Percentiles rank a stretch among this genome's conserved stretches.
Conservation (phyloP, 2,888 invertebrate genomes). For the Hyalella azteca region DNA sequence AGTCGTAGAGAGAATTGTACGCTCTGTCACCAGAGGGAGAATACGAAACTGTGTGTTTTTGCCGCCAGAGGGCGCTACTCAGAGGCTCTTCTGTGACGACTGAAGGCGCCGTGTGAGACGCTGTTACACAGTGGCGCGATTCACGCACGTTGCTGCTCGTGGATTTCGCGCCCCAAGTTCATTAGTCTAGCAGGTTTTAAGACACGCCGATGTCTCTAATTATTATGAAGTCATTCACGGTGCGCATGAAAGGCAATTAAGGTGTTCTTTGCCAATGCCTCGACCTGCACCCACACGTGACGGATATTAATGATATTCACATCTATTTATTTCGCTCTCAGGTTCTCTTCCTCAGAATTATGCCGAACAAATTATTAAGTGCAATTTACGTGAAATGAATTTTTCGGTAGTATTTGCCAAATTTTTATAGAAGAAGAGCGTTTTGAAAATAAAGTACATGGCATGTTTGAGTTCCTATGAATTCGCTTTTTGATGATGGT, state of each 20-base stretch:
- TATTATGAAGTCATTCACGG: conserved; percentile 33
- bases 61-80: background rate
- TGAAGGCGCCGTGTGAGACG: background rate
- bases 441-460: conserved; percentile 23
- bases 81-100: conserved; percentile 8
- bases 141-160: conserved; percentile 3
- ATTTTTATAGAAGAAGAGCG: too few relatives aligned
- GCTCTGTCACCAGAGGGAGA: conserved; percentile 27
- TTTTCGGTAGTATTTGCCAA: too few relatives aligned
- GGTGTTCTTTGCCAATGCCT: too few relatives aligned
- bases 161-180: conserved; percentile 25
- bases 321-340: too few relatives aligned
- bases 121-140: conserved; percentile 1
- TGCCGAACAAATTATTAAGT: too few relatives aligned
- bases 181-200: conserved; percentile 11
- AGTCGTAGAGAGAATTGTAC: conserved; percentile 14
- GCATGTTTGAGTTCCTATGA: background rate
- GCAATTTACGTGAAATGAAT: too few relatives aligned
- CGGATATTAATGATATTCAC: too few relatives aligned
- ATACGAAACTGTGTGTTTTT: conserved; percentile 9
- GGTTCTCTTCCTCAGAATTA: too few relatives aligned
- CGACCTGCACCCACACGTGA: too few relatives aligned
- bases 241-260: background rate
- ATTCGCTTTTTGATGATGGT: background rate
- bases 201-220: conserved; percentile 15